Evolutionary conservation across 2,113 vertebrate genomes (phyloP), one percentile per base, ranked within the genome.

Genomic region (Emydura subglobosa): DNA sequence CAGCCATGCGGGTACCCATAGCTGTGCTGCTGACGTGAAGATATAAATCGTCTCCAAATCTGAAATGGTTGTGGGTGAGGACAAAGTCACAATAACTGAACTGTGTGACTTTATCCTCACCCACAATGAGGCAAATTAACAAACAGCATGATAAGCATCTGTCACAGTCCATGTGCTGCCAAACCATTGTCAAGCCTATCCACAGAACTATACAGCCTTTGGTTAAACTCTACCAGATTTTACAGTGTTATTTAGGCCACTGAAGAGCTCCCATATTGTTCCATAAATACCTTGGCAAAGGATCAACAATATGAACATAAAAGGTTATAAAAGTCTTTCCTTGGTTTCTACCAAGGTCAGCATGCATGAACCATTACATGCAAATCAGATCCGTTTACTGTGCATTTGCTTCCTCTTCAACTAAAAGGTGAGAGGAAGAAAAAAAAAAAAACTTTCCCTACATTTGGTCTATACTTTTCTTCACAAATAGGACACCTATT

Each of bases 401-500:
- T 79, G 44, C 50, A 87, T 94, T 94, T 76, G 83, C 59, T 87
- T 95, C 49, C 91, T 42, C 82, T 85, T 79, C 93, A 91, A 93
- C 96, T 96, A 93, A 83, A 93, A 91, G 87, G 24, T 83, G 11
- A 16, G 81, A 76, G 76, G 76, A 59, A 31, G 22, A 2, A 7
- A 61, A 9, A 8, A 72, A 39, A 39, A 39, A 79, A 88, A 24
- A 0, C 0, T 10, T 47, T 78, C 91, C 79, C 89, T n/a, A 91
- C 89, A 87, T 79, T 89, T 4, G 84, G 76, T 34, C 76, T 89
- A 87, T 93, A 82, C 68, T 49, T 96, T 96, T 92, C 91, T 95
- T 94, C 92, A 92, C 93, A 97, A 97, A 96, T 97, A 96, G 96
- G 94, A 89, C 96, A 97, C 61, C 92, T 95, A 95, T 97, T 96